Base-by-base conservation (phyloP, 2,888 invertebrate genomes). In the Andrena dorsata region DNA sequence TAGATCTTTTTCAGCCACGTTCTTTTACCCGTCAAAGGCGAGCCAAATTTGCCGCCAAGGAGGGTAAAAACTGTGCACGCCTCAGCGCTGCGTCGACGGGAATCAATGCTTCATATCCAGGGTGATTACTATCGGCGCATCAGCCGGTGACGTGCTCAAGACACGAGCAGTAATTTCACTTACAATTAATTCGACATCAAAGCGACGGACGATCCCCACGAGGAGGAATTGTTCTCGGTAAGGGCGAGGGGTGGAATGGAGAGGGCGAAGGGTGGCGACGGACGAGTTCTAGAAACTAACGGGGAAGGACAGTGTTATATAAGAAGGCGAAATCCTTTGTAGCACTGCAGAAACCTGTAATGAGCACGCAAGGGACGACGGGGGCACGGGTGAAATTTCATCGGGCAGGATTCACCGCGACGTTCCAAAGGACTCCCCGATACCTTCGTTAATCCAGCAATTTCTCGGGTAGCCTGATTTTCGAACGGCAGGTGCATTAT, bases 241-340 rank as follows among this genome's bases (percentile, higher is more conserved):
- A 49, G 30, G 32, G 4, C 58, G 16, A 61, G 35, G 58, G 23
- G n/a, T 13, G 16, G 35, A n/a, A 26, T 4, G 2, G 35, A 16
- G 30, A 20, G n/a, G 10, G 47, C 8, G 10, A 56, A 30, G 20
- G 20, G n/a, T 32, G 73, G 4, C 16, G 69, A 35, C 7, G 41
- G 41, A 49, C 26, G 76, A 72, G 66, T 47, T 61, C 69, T 41
- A 68, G 47, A 69, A 73, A 68, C 70, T 61, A 70, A 10, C 41
- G 32, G 58, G 66, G 75, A 49, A 71, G 76, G 60, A 56, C 75
- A 60, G 76, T 30, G 81, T 83, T 85, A 86, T 66, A 51, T 76
- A 85, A 85, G 82, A 76, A 76, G 74, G 26, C 26, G 78, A 65
- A 82, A 80, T 85, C 83, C 82, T 86, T 86, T 87, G 87, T 80